phyloP scores from a whole-genome alignment of 2,888 invertebrate species.

The Ophion ellenae region DNA sequence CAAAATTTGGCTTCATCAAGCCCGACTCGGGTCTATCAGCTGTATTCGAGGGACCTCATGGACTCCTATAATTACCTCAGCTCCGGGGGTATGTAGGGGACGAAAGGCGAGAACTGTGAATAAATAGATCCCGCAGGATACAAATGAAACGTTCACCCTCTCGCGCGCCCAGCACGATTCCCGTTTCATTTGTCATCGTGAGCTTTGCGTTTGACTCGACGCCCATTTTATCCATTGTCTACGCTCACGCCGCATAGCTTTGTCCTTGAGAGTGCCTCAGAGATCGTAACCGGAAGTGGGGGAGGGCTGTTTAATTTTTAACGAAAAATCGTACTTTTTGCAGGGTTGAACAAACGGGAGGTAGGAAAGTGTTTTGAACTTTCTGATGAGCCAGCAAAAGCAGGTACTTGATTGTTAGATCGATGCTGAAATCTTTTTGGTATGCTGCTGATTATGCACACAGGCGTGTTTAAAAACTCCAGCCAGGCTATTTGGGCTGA shows the following conservation, averaged over 20 bases:
- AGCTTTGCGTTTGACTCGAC: constrained; percentile 78
- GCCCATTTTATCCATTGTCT: constrained; percentile 74
- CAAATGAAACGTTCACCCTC: constrained; percentile 69
- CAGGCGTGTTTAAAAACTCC: too few species aligned
- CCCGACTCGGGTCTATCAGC: neutral
- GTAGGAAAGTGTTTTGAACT: neutral
- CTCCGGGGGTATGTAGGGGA: neutral
- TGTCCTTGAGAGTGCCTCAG: constrained; percentile 63
- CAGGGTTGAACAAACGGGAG: neutral
- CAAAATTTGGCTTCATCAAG: constrained; percentile 12
- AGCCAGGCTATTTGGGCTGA: too few species aligned
- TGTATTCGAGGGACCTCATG: neutral
- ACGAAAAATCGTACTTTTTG: neutral
- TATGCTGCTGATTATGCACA: too few species aligned
- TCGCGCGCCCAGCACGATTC: constrained; percentile 63
- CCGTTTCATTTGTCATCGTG: constrained; percentile 78
- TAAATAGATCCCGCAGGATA: constrained; percentile 57
- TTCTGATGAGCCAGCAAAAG: neutral
- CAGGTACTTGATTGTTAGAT: neutral
- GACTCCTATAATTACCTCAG: constrained; percentile 27
- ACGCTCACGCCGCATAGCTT: constrained; percentile 71
- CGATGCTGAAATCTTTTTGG: too few species aligned
- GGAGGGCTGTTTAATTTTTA: neutral
- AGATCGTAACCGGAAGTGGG: constrained; percentile 8
- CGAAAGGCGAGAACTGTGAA: constrained; percentile 37